Base-by-base conservation (phyloP, 1,140 invertebrate genomes). In the Drosophila punjabiensis region DNA sequence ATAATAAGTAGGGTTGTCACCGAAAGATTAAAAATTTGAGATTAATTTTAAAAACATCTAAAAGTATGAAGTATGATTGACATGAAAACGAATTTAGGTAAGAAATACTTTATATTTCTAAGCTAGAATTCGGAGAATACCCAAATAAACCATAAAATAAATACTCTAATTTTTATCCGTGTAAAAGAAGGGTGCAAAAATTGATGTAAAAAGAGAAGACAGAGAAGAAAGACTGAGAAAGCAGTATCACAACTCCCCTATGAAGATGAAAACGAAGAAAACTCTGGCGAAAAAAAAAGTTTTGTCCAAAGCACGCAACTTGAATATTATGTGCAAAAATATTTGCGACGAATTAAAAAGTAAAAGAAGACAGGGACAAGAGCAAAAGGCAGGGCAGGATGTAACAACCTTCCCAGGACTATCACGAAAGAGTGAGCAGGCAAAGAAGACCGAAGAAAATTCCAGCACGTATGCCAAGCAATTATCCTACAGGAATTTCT, bases 261-360 rank as follows among this genome's bases (percentile, higher is more conserved):
- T 63, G 58, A 28, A 45, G 63, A 24, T 18, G 30, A 59, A 70
- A 35, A 37, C 6, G 16, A 13, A 41, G 18, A 56, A 55, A 52
- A 37, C 11, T 35, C 16, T 28, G 20, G 13, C 48, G 7, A 8
- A 18, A 13, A n/a, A 39, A 28, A 32, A 60, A 67, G 81, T 33
- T 74, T 83, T 68, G 48, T 30, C 66, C 55, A 47, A 79, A 63
- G 76, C 82, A 85, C 73, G 82, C 73, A 70, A 76, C 79, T 74
- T 73, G 78, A 81, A 81, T 85, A 85, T 81, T 81, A 85, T 85
- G 82, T 74, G 82, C 78, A 70, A 78, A 85, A 85, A 81, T 85
- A 85, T 85, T 85, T 85, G 77, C 63, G 33, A 50, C 55, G 80
- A 79, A 82, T 82, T 62, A 65, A 82, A 81, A 73, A 61, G 16